Evolutionary conservation across 2,113 vertebrate species (phyloP), one percentile per base, ranked within the genome.

Genomic region (Dicaeum eximium): DNA sequence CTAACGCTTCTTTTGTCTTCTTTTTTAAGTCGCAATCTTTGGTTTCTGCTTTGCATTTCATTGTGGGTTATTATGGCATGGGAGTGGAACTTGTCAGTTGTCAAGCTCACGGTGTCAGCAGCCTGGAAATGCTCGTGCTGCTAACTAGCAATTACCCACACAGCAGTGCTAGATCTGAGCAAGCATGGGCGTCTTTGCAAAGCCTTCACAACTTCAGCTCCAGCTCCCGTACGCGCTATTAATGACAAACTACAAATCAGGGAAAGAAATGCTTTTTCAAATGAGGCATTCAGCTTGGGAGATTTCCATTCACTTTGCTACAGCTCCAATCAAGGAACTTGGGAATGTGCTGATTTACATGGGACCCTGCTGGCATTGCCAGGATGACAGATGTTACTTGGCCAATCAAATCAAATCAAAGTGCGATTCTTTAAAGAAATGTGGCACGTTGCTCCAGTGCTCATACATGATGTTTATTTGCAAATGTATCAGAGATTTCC

Each of bases 111-210:
- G 30, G 35, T 80, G 70, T 73, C 75, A 96, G 92, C 72, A 92
- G 78, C 79, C 51, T 84, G 57, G 70, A 88, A 91, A 75, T 74
- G 85, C 42, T 94, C 73, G 72, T 61, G 64, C 81, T 83, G 45
- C 88, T 96, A 97, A 95, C n/a, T 42, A 95, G 74, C 61, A 96
- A 94, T 96, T 96, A 92, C 69, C 97, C 78, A 91, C 27, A 56
- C 24, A 3, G 83, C 86, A 90, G 75, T 19, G 56, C 37, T 33
- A 89, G 40, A 66, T 58, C 67, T 83, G 81, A 96, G 91, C 56
- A 71, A 92, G 86, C 62, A 91, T 35, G 65, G 54, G 48, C 17
- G 4, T 90, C 84, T 95, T 62, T 61, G 38, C 35, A 4, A 82
- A 92, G 65, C 67, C 79, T 88, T 67, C 47, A 86, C 72, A 95